Base-by-base conservation (phyloP, 53 echinoderm and acorn worm species). In the Paracentrotus lividus region DNA sequence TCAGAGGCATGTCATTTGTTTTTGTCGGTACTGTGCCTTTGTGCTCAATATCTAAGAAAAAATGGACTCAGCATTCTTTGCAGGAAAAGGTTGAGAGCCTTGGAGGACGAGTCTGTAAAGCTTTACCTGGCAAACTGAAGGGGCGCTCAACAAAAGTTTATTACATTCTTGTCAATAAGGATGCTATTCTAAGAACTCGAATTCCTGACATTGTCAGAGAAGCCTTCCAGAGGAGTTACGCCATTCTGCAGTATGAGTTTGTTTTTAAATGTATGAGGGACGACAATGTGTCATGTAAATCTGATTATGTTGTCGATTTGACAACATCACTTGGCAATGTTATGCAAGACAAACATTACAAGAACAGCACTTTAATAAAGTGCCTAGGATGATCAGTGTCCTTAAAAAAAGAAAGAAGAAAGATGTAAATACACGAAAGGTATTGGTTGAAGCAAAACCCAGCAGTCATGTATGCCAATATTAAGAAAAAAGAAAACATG, bases 381-480 rank as follows among this genome's bases (percentile, higher is more conserved):
- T 69, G 69, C 69, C 69, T 36, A 69, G 69, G 36, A 69, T 69
- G 69, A 69, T 69, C 34, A 69, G 69, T 69, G 69, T 69, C 34
- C 34, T 69, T 27, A 69, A 69, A 16, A 15, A 15, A 69, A 29
- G 33, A 14, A 66, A 66, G 66, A 69, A 69, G 27, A 69, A 69
- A 69, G 9, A 8, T 66, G 36, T 15, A 15, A 27, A 69, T 69
- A 27, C 69, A 3, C 24, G 69, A 36, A 69, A 69, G 36, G 34
- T 69, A 69, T 69, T 69, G 69, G 69, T 69, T 15, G 69, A 69
- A 69, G 4, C 34, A 69, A 69, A n/a, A 69, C 36, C 14, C 69
- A 69, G 69, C 69, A 34, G 34, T 69, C 36, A 6, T 69, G 69
- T 69, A 69, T 69, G 69, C 69, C 27, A 69, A 69, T 33, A 69